These are phyloP conservation scores for Ophion obscuratus DNA, from an alignment of 2,888 invertebrate genomes.

Conservation along the genomic window DNA sequence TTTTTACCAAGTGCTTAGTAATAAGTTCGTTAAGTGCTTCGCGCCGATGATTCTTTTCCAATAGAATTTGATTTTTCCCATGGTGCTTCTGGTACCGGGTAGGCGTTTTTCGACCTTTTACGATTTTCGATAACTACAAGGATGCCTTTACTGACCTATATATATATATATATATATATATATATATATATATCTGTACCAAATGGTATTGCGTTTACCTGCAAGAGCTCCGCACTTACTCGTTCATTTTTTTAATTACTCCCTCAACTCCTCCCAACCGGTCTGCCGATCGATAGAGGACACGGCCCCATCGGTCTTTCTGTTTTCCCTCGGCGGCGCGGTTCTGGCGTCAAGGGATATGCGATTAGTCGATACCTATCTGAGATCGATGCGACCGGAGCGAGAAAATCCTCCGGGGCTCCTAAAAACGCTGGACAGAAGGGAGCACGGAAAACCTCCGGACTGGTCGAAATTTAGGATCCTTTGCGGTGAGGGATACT, in stretches of 20 bases:
- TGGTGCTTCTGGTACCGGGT: slow-evolving; percentile 15
- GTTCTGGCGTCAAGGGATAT: slow-evolving; percentile 53
- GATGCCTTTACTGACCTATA: neutral
- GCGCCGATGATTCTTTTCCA: slow-evolving; percentile 55
- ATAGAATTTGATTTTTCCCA: slow-evolving; percentile 31
- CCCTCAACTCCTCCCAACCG: slow-evolving; percentile 47
- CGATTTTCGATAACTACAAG: slow-evolving; percentile 54
- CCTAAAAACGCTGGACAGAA: slow-evolving; percentile 56
- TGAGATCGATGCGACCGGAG: slow-evolving; percentile 50
- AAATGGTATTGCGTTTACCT: slow-evolving; percentile 10
- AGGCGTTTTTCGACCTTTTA: slow-evolving; percentile 49
- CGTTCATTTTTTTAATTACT: slow-evolving; percentile 68
- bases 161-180: neutral
- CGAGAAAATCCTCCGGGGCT: slow-evolving; percentile 59
- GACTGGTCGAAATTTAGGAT: slow-evolving; percentile 19
- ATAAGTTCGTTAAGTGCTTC: slow-evolving; percentile 53
- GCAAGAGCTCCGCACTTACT: slow-evolving; percentile 28
- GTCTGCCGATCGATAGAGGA: slow-evolving; percentile 33
- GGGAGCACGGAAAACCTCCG: neutral
- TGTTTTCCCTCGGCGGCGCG: slow-evolving; percentile 39
- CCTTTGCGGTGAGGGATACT: slow-evolving; percentile 30
- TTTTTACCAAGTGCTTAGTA: slow-evolving; percentile 50
- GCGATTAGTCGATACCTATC: slow-evolving; percentile 70
- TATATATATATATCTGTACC: neutral
- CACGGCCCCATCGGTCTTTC: slow-evolving; percentile 29